Percentiles rank a stretch among this genome's conserved stretches.
Evolutionary conservation across 2,888 invertebrate species (phyloP).

Genomic region (Sinohyriopsis cumingii): DNA sequence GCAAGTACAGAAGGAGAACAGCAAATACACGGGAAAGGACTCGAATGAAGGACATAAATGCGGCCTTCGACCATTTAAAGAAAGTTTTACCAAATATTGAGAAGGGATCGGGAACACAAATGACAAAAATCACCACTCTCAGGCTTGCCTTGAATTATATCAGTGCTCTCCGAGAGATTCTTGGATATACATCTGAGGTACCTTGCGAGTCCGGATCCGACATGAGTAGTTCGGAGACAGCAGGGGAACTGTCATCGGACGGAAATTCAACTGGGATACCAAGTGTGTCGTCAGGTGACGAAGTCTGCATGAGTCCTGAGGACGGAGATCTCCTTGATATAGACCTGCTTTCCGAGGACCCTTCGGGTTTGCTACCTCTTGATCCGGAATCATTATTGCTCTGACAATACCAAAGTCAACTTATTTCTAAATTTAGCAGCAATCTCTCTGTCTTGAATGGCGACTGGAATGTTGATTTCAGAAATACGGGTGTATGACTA

Average conservation of each 20-base stretch:
- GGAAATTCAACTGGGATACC: slow-evolving; percentile 34
- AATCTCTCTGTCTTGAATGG: no score
- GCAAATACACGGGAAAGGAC: slow-evolving; percentile 91
- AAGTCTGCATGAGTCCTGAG: slow-evolving; percentile 38
- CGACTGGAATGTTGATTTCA: no score
- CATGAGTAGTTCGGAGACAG: slow-evolving; percentile 30
- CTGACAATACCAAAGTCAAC: no score
- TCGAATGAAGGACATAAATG: slow-evolving; percentile 92
- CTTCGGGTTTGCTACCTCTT: background rate
- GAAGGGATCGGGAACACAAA: slow-evolving; percentile 57
- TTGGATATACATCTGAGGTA: slow-evolving; percentile 42
- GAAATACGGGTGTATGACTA: no score
- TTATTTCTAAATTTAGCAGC: no score
- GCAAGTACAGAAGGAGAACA: slow-evolving; percentile 91
- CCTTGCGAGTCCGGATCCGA: slow-evolving; percentile 22
- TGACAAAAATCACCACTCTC: slow-evolving; percentile 91
- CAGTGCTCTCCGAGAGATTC: slow-evolving; percentile 76
- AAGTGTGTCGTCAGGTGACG: slow-evolving; percentile 42
- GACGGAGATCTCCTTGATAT: slow-evolving; percentile 42
- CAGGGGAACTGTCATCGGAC: slow-evolving; percentile 32
- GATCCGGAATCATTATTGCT: no score
- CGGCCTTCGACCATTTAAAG: slow-evolving; percentile 87
- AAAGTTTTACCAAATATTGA: slow-evolving; percentile 80
- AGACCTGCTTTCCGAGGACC: slow-evolving; percentile 32
- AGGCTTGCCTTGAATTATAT: slow-evolving; percentile 92